Base-by-base conservation (phyloP, 2,113 vertebrate species). In the Laticauda laticaudata region DNA sequence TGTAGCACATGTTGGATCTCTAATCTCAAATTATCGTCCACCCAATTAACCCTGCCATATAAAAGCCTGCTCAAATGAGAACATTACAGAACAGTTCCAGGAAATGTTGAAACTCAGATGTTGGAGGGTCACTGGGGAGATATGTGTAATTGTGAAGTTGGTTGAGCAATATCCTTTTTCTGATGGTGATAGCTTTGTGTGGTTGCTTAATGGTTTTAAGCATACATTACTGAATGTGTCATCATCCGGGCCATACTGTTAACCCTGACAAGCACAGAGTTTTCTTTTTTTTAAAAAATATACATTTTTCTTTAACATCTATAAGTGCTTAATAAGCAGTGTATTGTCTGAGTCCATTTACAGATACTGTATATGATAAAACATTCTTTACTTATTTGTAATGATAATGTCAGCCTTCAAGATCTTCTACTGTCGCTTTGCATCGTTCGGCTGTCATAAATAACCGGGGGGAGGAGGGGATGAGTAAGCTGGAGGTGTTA, bases 1-100 rank as follows among this genome's bases (percentile, higher is more conserved):
- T 24, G 53, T 43, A 9, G 21, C 64, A 34, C 26, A 34, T 29
- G 29, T 56, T 57, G 53, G 45, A 89, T 89, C 69, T 59, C 92
- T 90, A 57, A 92, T 85, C 87, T 92, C 87, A 92, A 81, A 92
- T 92, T 57, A 92, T 92, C 39, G 7, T 57, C 92, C n/a, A 34
- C 64, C 88, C 88, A 92, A 92, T 90, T 89, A 92, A 90, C 92
- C 69, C 69, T 51, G 69, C 88, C 26, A 48, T 59, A 57, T 39
- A 85, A 92, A 90, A 85, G 54, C 88, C 87, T 15, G 39, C 43
- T 90, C 69, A 48, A 11, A 86, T 92, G 48, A 92, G 64, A 90
- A 86, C 57, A 45, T 51, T 57, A 23, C 15, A 34, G 53, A 92
- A 29, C 53, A 24, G 53, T 92, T 92, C 64, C 64, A 90, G 92